Evolutionary conservation across 2,113 vertebrate genomes (phyloP).

Genomic region (Setophaga petechia): DNA sequence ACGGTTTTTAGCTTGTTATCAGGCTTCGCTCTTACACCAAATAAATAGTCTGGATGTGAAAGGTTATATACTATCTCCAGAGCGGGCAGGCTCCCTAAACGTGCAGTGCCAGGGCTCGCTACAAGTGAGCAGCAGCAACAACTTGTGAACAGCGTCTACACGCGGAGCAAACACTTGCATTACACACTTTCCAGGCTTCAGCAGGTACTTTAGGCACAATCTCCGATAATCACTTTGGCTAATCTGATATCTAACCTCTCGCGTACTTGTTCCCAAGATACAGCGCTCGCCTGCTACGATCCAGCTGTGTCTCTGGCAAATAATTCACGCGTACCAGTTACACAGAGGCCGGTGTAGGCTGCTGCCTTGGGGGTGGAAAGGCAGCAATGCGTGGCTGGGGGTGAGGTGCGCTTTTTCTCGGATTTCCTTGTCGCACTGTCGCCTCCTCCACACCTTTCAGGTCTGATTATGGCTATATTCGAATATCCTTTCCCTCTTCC

Average conservation of each 20-base stretch:
- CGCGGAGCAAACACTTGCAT: background rate
- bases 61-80: constrained; percentile 28
- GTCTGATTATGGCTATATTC: background rate
- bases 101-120: background rate
- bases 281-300: background rate
- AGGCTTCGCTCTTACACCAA: constrained; percentile 36
- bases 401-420: background rate
- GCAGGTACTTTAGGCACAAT: constrained; percentile 4
- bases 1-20: constrained; percentile 60
- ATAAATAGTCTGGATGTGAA: constrained; percentile 60
- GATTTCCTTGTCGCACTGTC: background rate
- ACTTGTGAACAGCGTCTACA: background rate
- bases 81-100: background rate
- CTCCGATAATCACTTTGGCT: background rate
- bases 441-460: background rate
- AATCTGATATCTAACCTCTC: constrained; percentile 1
- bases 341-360: constrained; percentile 4
- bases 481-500: background rate
- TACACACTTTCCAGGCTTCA: background rate
- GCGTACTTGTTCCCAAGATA: background rate
- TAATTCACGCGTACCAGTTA: constrained; percentile 5
- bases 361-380: background rate
- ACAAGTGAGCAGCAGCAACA: background rate
- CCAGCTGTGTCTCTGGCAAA: background rate
- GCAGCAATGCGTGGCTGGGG: background rate